Conservation (phyloP, 2,113 vertebrate genomes). For the Microtus pennsylvanicus region DNA sequence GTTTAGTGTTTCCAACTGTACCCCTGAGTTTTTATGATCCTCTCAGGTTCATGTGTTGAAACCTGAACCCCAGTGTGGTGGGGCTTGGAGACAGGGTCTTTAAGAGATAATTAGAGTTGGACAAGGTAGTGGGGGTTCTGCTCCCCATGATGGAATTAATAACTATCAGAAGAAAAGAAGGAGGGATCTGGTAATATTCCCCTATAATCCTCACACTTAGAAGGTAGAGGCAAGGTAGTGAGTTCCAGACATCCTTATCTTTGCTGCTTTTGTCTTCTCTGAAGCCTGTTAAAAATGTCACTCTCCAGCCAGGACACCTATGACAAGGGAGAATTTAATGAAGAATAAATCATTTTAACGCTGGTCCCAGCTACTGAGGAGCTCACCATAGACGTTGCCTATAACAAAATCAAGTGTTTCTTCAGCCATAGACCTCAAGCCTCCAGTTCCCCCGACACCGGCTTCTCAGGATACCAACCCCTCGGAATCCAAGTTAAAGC, state of each 20-base stretch:
- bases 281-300: too few species aligned
- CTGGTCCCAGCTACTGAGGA: slow-evolving; percentile 66
- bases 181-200: neutral
- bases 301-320: too few species aligned
- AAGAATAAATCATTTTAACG: slow-evolving; percentile 71
- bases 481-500: fast-evolving
- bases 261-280: too few species aligned
- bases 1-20: neutral
- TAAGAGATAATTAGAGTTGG: neutral
- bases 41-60: neutral
- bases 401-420: neutral
- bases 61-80: neutral
- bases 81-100: neutral
- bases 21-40: neutral
- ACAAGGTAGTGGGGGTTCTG: neutral
- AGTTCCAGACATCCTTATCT: too few species aligned
- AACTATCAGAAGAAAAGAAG: neutral
- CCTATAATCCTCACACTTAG: neutral
- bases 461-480: neutral
- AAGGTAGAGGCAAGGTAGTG: neutral
- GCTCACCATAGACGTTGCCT: neutral
- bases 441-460: neutral
- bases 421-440: neutral
- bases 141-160: neutral
- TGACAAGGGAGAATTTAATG: neutral